Percentiles rank a stretch among this genome's conserved stretches.
phyloP scores from a whole-genome alignment of 2,888 invertebrate genomes.

The Silvanus unidentatus region DNA sequence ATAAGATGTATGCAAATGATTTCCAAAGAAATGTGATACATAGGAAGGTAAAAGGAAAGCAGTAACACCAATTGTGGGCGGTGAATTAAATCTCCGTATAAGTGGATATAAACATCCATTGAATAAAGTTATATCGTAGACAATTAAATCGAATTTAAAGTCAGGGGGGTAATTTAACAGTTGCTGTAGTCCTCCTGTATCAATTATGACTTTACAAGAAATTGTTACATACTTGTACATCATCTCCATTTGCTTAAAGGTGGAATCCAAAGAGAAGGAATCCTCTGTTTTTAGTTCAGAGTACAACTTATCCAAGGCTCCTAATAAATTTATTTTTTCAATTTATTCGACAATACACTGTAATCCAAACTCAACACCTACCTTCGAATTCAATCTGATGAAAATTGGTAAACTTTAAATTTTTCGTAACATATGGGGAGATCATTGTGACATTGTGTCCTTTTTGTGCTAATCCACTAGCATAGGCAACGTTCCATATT shows the following conservation, averaged over 20 bases:
- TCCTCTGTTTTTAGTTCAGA: not conserved
- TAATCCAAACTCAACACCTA: too few relatives aligned
- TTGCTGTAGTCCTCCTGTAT: too few relatives aligned
- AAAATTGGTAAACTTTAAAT: too few relatives aligned
- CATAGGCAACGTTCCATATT: slow-evolving; percentile 22
- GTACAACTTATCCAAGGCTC: not conserved
- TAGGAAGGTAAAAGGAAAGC: slow-evolving; percentile 18
- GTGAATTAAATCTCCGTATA: slow-evolving; percentile 32
- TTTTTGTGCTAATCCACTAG: slow-evolving; percentile 15
- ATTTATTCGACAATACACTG: too few relatives aligned
- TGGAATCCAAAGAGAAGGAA: too few relatives aligned
- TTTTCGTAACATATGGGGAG: slow-evolving; percentile 7
- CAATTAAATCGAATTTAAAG: slow-evolving; percentile 34
- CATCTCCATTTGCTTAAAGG: too few relatives aligned
- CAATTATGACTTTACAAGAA: too few relatives aligned
- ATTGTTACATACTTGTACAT: too few relatives aligned
- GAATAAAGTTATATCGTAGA: slow-evolving; percentile 29
- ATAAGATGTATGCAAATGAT: slow-evolving; percentile 22
- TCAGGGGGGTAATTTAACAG: slow-evolving; percentile 29
- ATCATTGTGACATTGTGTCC: slow-evolving; percentile 24
- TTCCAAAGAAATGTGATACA: slow-evolving; percentile 18
- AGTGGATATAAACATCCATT: slow-evolving; percentile 28
- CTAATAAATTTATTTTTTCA: not conserved
- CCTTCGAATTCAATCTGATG: not conserved
- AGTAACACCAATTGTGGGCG: slow-evolving; percentile 28